phyloP scores from a whole-genome alignment of 2,797 vertebrate species.

The Neopelma chrysocephalum region DNA sequence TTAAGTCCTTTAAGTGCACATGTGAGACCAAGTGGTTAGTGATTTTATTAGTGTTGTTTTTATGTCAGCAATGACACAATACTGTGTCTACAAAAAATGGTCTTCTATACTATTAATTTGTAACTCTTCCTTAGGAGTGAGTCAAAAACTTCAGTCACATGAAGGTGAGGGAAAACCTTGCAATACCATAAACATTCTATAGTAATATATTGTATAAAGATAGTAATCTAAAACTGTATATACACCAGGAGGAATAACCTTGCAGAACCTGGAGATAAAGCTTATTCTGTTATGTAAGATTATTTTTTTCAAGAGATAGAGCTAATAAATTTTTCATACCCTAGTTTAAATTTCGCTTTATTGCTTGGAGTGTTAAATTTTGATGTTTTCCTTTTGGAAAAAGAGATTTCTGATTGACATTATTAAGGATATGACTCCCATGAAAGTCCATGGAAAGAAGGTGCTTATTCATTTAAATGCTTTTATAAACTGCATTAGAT shows the following conservation, averaged over 20 bases:
- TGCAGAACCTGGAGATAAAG: background rate
- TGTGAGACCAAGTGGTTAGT: background rate
- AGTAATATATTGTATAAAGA: background rate
- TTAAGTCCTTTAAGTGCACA: background rate
- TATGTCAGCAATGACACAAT: background rate
- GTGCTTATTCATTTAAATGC: background rate
- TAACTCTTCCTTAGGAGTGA: background rate
- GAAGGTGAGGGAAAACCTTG: background rate
- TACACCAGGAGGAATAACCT: background rate
- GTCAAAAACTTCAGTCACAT: background rate
- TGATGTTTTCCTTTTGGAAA: constrained; percentile 12
- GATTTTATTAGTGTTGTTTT: background rate
- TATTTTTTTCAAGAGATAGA: background rate
- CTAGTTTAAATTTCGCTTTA: background rate
- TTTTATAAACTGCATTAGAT: background rate
- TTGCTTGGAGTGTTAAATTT: constrained; percentile 43
- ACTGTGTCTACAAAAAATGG: background rate
- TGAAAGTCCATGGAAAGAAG: background rate
- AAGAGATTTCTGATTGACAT: background rate
- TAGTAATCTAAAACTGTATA: background rate
- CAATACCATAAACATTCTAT: background rate
- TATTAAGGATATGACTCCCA: background rate
- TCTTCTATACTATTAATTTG: background rate
- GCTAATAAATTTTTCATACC: background rate
- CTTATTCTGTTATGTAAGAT: background rate